A percentile compares a stretch with the other conserved stretches of the same genome.
phyloP scores from a whole-genome alignment of 2,888 invertebrate genomes.

The Belgica antarctica region DNA sequence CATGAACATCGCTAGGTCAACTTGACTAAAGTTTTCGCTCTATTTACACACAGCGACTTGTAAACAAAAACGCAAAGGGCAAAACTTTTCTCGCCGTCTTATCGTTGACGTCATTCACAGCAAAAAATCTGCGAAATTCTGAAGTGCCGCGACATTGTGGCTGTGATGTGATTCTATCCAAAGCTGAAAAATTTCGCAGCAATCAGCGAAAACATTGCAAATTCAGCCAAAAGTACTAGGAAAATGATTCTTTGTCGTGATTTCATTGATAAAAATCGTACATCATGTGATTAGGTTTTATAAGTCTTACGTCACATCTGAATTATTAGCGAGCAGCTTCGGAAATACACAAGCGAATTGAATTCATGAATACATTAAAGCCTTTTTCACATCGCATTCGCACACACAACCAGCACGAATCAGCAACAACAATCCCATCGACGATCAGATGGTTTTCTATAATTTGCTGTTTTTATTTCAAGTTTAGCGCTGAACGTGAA shows the following conservation, averaged over 20 bases:
- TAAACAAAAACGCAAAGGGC: no score
- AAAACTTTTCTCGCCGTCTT: no score
- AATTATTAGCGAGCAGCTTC: slow-evolving; percentile 23
- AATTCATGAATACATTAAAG: slow-evolving; percentile 3
- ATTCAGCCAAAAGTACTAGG: no score
- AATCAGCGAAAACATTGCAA: no score
- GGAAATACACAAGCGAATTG: slow-evolving; percentile 2
- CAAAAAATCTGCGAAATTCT: background rate
- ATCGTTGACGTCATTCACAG: background rate
- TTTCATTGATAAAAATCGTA: background rate
- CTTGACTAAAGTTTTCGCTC: slow-evolving; percentile 5
- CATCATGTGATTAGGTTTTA: slow-evolving; percentile 20
- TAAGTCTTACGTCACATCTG: slow-evolving; percentile 22
- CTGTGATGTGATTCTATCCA: slow-evolving; percentile 4
- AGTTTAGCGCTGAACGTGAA: slow-evolving; percentile 26
- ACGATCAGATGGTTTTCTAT: slow-evolving; percentile 18
- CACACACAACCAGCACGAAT: background rate
- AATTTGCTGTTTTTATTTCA: background rate
- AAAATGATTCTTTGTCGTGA: background rate
- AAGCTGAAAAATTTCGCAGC: no score
- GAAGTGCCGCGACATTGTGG: background rate
- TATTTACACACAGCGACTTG: no score
- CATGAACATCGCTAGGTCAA: slow-evolving; percentile 29
- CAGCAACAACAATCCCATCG: background rate
- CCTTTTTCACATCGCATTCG: no score